Conservation (phyloP, 2,113 vertebrate genomes). For the Cebidichthys violaceus region DNA sequence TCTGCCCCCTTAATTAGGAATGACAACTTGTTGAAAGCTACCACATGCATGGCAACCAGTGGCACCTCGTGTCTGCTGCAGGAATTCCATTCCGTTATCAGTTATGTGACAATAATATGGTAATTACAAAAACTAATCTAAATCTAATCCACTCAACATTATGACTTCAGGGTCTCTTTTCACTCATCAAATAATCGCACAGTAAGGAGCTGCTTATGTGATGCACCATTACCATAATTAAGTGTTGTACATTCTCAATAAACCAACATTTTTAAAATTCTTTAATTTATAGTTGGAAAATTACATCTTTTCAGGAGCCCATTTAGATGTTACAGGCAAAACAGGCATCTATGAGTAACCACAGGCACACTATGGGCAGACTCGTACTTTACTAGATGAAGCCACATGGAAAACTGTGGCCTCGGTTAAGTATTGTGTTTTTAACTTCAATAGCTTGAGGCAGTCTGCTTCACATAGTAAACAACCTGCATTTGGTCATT, state of each 20-base stretch:
- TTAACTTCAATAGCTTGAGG: slow-evolving; percentile 70
- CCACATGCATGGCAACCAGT: no score
- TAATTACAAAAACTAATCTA: neutral
- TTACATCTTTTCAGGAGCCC: slow-evolving; percentile 86
- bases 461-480: slow-evolving; percentile 78
- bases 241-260: slow-evolving; percentile 49
- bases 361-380: slow-evolving; percentile 93
- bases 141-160: neutral
- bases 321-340: slow-evolving; percentile 85
- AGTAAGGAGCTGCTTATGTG: neutral
- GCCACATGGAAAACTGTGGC: slow-evolving; percentile 84
- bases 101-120: neutral
- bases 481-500: slow-evolving; percentile 84
- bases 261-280: slow-evolving; percentile 83
- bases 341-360: slow-evolving; percentile 87
- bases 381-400: slow-evolving; percentile 91
- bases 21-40: no score
- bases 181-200: neutral
- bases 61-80: no score
- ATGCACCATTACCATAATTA: neutral
- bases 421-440: slow-evolving; percentile 67
- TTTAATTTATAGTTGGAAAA: slow-evolving; percentile 90
- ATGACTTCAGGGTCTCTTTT: neutral
- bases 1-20: no score
- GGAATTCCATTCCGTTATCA: no score